Evolutionary conservation across 2,888 invertebrate species (phyloP).

Genomic region (Fragum fragum): DNA sequence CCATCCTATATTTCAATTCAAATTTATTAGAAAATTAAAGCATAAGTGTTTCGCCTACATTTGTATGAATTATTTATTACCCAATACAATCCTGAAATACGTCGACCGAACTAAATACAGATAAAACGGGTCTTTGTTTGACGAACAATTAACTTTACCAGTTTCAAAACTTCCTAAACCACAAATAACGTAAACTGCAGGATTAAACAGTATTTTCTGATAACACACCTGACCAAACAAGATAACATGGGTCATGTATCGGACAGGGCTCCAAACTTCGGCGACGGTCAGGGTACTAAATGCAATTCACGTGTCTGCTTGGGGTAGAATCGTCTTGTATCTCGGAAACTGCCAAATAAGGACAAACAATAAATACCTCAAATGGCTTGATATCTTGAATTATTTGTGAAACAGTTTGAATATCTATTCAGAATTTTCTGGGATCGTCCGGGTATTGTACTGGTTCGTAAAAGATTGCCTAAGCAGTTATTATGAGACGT

Average conservation of each 20-base stretch:
- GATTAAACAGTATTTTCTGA: slow-evolving; percentile 31
- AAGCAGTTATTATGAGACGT: no score
- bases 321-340: not conserved
- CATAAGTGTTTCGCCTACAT: no score
- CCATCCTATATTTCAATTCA: no score
- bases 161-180: not conserved
- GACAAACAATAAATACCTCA: slow-evolving; percentile 4
- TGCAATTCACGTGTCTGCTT: slow-evolving; percentile 29
- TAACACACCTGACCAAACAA: not conserved
- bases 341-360: slow-evolving; percentile 19
- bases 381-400: slow-evolving; percentile 11
- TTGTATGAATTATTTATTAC: no score
- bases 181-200: slow-evolving; percentile 9
- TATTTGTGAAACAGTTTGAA: slow-evolving; percentile 27
- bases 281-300: slow-evolving; percentile 7
- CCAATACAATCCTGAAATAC: no score
- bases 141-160: no score
- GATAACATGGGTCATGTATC: slow-evolving; percentile 16
- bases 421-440: not conserved
- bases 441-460: no score
- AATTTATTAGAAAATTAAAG: no score
- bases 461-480: no score
- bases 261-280: not conserved
- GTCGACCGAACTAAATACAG: no score
- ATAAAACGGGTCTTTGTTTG: no score